Evolutionary conservation across 2,888 invertebrate species (phyloP).

Genomic region (Oxytorus armatus): DNA sequence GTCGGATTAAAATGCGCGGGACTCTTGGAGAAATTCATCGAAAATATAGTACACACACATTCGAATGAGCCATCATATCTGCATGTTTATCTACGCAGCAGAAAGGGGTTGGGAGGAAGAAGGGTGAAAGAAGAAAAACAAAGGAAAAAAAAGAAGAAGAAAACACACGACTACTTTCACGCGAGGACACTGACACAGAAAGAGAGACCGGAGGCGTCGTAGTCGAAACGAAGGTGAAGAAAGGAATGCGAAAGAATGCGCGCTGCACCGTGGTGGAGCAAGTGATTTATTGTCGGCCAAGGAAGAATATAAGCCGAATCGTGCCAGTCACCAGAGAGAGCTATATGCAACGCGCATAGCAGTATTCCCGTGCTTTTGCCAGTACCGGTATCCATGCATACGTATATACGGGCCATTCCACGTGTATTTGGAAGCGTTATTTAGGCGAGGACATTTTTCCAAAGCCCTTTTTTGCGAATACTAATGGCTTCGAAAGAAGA

Average conservation of each 20-base stretch:
- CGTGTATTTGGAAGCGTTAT: neutral
- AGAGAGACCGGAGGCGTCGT: constrained; percentile 35
- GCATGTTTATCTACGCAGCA: neutral
- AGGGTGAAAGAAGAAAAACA: no score
- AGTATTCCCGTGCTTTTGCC: constrained; percentile 12
- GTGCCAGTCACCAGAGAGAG: constrained; percentile 65
- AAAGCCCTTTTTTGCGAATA: neutral
- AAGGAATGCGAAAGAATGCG: constrained; percentile 61
- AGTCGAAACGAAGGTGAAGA: constrained; percentile 62
- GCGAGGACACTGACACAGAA: constrained; percentile 35
- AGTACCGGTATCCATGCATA: neutral
- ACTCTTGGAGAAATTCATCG: constrained; percentile 19
- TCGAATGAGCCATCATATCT: neutral
- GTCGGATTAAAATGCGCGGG: constrained; percentile 26
- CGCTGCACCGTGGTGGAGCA: constrained; percentile 50
- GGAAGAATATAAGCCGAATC: constrained; percentile 65
- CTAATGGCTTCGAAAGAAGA: no score
- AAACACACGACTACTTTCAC: constrained; percentile 53
- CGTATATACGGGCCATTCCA: neutral
- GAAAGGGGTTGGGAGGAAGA: no score
- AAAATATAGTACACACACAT: neutral
- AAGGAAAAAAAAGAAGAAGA: neutral
- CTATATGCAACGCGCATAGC: constrained; percentile 16
- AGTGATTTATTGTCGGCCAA: constrained; percentile 63
- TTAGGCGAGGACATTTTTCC: neutral